Conservation (phyloP, 2,113 vertebrate species). For the Calidris pugnax region DNA sequence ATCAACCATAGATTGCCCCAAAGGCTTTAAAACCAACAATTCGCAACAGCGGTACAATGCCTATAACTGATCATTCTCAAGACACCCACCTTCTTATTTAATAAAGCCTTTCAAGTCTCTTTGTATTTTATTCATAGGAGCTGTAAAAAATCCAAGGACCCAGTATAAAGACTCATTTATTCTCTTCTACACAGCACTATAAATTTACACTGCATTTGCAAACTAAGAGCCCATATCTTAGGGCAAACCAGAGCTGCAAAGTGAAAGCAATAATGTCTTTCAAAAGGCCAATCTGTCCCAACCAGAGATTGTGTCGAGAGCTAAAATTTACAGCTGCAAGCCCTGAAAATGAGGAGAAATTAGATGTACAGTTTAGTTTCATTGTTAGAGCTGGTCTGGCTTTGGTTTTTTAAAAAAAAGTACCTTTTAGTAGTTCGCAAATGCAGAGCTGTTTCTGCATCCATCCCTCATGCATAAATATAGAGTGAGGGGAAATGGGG, state of each 20-base stretch:
- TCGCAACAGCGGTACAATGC: neutral
- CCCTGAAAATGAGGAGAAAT: neutral
- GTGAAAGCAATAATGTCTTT: conserved; percentile 9
- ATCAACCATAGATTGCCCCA: neutral
- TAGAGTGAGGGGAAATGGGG: neutral
- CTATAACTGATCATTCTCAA: neutral
- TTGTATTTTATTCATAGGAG: conserved; percentile 65
- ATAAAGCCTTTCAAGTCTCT: conserved; percentile 55
- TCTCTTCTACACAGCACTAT: conserved; percentile 49
- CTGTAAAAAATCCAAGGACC: conserved; percentile 58
- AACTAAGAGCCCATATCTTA: conserved; percentile 58
- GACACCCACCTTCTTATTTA: conserved; percentile 44
- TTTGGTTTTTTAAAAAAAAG: neutral
- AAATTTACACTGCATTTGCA: conserved; percentile 63
- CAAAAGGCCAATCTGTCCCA: conserved; percentile 53
- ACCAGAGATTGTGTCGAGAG: neutral
- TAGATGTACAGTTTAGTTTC: neutral
- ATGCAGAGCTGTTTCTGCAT: neutral
- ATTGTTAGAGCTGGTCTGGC: neutral
- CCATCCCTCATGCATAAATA: neutral
- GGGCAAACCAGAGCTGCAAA: conserved; percentile 42
- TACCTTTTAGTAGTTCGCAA: neutral
- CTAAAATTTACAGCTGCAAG: conserved; percentile 20
- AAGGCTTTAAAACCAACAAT: conserved; percentile 35
- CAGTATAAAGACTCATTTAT: conserved; percentile 59